Percentiles rank a stretch among this genome's conserved stretches.
These are phyloP conservation scores for Andrena trimmerana DNA, from an alignment of 2,888 invertebrate species.

Conservation along the genomic window DNA sequence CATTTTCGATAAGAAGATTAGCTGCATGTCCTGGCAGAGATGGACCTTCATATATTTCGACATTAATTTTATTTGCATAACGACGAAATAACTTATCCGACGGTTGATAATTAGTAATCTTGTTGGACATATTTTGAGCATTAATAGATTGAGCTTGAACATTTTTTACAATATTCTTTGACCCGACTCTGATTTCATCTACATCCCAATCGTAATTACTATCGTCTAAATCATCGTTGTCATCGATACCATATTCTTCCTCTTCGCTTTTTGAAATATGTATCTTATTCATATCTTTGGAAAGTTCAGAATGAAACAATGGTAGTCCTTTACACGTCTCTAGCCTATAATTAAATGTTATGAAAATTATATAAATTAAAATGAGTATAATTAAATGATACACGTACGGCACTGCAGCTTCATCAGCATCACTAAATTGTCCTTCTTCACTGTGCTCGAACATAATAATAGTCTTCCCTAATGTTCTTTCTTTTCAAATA, in stretches of 20 bases:
- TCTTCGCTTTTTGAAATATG: conserved; percentile 59
- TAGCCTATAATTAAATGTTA: conserved; percentile 27
- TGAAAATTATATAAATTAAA: not conserved
- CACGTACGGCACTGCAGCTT: conserved; percentile 73
- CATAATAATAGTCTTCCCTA: conserved; percentile 20
- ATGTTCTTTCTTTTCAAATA: not conserved
- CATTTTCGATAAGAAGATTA: conserved; percentile 90
- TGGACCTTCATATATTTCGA: conserved; percentile 92
- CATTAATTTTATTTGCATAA: conserved; percentile 92
- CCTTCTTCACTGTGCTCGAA: conserved; percentile 70
- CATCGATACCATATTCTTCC: conserved; percentile 47
- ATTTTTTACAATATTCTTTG: conserved; percentile 69
- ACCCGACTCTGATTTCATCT: conserved; percentile 52
- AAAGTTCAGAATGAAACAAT: conserved; percentile 19
- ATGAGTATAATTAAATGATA: conserved; percentile 27
- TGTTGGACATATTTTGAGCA: conserved; percentile 87
- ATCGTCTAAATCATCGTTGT: conserved; percentile 62
- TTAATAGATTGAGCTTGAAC: conserved; percentile 83
- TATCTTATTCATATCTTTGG: conserved; percentile 37
- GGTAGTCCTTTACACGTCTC: conserved; percentile 37
- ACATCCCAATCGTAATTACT: conserved; percentile 71
- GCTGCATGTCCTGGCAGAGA: conserved; percentile 89
- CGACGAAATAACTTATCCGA: conserved; percentile 92
- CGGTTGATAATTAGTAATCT: conserved; percentile 91
- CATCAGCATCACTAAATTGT: conserved; percentile 86